These are phyloP conservation scores for Limonius californicus DNA, from an alignment of 1,140 invertebrate species.

Conservation along the genomic window DNA sequence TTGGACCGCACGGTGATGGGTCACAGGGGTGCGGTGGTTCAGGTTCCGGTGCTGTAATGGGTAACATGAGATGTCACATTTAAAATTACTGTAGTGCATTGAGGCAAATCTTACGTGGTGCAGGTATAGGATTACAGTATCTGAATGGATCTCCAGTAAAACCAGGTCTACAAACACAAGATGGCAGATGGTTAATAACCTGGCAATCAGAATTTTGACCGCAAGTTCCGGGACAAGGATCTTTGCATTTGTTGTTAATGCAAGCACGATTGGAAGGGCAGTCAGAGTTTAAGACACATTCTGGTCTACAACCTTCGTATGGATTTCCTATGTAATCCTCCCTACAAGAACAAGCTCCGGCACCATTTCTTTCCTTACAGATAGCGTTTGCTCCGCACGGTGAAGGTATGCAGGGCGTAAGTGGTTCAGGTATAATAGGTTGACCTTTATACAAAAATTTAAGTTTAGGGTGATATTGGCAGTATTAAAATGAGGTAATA, in stretches of 20 bases:
- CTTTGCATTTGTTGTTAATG: conserved; percentile 59
- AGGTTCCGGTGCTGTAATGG: background rate
- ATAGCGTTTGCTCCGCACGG: conserved; percentile 68
- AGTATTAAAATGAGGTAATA: conserved; percentile 41
- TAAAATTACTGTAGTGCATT: conserved; percentile 3
- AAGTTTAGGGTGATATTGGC: conserved; percentile 58
- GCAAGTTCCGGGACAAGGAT: conserved; percentile 66
- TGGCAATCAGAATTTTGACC: conserved; percentile 61
- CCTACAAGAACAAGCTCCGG: conserved; percentile 65
- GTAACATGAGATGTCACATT: background rate
- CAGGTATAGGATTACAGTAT: conserved; percentile 50
- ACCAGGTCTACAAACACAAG: conserved; percentile 56
- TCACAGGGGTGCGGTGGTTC: conserved; percentile 49
- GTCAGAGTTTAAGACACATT: conserved; percentile 63
- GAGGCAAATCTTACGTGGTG: conserved; percentile 55
- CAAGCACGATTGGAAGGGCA: conserved; percentile 60
- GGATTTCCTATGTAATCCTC: conserved; percentile 69
- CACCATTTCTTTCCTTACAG: conserved; percentile 59
- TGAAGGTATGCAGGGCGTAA: conserved; percentile 57
- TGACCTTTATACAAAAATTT: conserved; percentile 54
- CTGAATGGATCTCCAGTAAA: conserved; percentile 63
- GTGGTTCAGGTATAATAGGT: conserved; percentile 36
- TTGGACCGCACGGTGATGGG: conserved; percentile 58
- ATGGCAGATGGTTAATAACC: conserved; percentile 57
- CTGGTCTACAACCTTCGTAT: conserved; percentile 66